Base-by-base conservation (phyloP, 2,797 vertebrate species). In the Melanotaenia pygmaea region DNA sequence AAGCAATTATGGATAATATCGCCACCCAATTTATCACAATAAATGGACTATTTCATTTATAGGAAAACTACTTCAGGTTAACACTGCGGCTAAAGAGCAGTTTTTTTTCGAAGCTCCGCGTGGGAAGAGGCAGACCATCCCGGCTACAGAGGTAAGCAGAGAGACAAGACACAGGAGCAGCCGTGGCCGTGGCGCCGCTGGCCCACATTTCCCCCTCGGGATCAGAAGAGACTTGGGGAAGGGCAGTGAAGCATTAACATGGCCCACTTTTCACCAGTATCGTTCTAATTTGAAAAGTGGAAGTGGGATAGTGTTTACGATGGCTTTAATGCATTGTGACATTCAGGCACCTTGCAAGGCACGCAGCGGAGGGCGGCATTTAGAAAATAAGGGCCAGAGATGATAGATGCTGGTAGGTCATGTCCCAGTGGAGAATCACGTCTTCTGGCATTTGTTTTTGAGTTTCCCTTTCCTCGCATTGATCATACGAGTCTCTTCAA, bases 101-200 rank as follows among this genome's bases (percentile, higher is more conserved):
- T 91, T 99, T 83, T 99, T 99, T 90, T 99, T 99, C 67, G 98
- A 99, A 94, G 98, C 98, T 82, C 98, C 98, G 72, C 96, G 98
- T 61, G 98, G 98, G 60, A 99, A 98, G 89, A 96, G 93, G 83
- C 98, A 99, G 86, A 95, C 85, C 62, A 98, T 99, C 90, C 96
- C 96, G 0, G 92, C 89, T 57, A 86, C 94, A 70, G 97, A 99
- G 96, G 98, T 99, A 93, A 93, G 95, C 79, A 51, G 45, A 20
- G 35, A 61, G 30, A 32, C 18, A 14, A 65, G 64, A 28, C 40
- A 45, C 50, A 66, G 54, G 53, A 79, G 71, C 64, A 60, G 67
- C 67, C 26, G 9, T 72, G 68, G 74, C 72, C 63, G n/a, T 54
- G 54, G 35, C 1, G 50, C 66, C 40, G 37, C 58, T 88, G 89